Evolutionary conservation across 2,113 vertebrate genomes (phyloP).

Genomic region (Gymnarchus niloticus): DNA sequence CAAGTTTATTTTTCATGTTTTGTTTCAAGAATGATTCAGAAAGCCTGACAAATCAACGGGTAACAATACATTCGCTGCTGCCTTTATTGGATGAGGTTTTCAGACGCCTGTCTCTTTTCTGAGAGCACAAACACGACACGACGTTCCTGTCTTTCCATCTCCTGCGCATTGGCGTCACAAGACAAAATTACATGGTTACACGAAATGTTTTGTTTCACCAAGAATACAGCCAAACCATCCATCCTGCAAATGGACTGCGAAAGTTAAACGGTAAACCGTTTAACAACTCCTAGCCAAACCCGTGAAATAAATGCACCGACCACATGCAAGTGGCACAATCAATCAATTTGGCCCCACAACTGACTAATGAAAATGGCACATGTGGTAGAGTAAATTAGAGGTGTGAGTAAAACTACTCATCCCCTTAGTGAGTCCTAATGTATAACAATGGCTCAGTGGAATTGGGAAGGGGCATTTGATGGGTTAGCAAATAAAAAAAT

Average conservation of each 20-base stretch:
- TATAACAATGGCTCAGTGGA: not conserved
- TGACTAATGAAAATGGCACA: not conserved
- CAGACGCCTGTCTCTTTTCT: slow-evolving; percentile 18
- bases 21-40: not conserved
- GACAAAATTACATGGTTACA: slow-evolving; percentile 31
- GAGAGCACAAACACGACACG: slow-evolving; percentile 30
- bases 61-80: not conserved
- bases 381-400: not conserved
- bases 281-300: not conserved
- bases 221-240: not conserved
- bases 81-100: slow-evolving; percentile 1
- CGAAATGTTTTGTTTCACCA: slow-evolving; percentile 32
- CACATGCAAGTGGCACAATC: not conserved
- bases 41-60: not conserved
- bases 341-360: not conserved
- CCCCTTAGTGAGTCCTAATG: not conserved
- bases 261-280: not conserved
- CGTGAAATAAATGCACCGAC: not conserved
- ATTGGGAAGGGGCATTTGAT: not conserved
- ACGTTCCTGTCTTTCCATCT: slow-evolving; percentile 14
- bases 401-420: not conserved
- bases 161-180: slow-evolving; percentile 18
- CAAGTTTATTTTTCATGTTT: not conserved
- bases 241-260: not conserved
- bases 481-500: not conserved